Conservation (phyloP, 1,140 invertebrate genomes). For the Pseudobourletiella spinata region DNA sequence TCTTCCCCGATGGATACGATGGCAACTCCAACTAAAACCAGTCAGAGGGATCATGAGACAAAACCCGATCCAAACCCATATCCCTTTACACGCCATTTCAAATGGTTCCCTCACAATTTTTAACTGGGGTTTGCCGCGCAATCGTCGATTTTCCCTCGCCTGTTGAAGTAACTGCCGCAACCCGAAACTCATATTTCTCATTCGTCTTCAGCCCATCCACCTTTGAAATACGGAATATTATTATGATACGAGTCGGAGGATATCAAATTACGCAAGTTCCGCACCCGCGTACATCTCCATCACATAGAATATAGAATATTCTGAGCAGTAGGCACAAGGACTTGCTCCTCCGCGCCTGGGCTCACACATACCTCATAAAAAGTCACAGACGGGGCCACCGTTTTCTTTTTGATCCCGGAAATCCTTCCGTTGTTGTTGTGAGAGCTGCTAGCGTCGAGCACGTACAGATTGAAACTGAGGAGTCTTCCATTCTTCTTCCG, state of each 20-base stretch:
- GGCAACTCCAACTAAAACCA: slow-evolving; percentile 20
- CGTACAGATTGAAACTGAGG: slow-evolving; percentile 50
- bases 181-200: slow-evolving; percentile 39
- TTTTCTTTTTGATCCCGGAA: slow-evolving; percentile 40
- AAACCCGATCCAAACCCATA: neutral
- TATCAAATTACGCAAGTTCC: no score
- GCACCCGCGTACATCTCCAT: no score
- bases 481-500: slow-evolving; percentile 62
- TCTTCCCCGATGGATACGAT: slow-evolving; percentile 38
- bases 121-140: slow-evolving; percentile 12
- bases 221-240: slow-evolving; percentile 1
- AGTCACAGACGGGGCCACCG: slow-evolving; percentile 43
- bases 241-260: neutral
- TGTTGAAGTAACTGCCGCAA: slow-evolving; percentile 38
- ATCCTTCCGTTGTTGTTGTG: neutral
- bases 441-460: slow-evolving; percentile 10
- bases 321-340: neutral
- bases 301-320: neutral
- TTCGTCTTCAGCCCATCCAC: slow-evolving; percentile 44
- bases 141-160: slow-evolving; percentile 38
- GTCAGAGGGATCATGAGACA: neutral
- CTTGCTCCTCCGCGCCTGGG: neutral
- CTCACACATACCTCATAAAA: slow-evolving; percentile 17
- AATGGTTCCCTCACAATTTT: slow-evolving; percentile 12
- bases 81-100: neutral